These are phyloP conservation scores for Troides aeacus DNA, from an alignment of 2,888 invertebrate genomes.

Conservation along the genomic window DNA sequence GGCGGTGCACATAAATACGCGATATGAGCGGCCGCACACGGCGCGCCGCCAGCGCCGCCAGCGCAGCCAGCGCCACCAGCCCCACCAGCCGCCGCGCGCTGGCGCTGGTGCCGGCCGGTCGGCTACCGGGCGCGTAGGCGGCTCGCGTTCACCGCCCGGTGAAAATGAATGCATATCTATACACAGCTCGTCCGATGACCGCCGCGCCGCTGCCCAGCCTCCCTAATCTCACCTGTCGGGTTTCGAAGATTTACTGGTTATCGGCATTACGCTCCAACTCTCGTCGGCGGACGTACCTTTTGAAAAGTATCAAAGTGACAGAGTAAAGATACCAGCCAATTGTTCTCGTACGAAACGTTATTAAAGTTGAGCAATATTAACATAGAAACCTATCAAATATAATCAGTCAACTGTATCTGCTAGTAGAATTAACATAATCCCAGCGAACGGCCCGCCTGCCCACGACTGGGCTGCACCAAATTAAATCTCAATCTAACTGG, in stretches of 20 bases:
- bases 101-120: neutral
- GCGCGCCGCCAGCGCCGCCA: constrained; percentile 43
- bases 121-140: no score
- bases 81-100: neutral
- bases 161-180: no score
- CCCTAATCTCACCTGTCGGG: constrained; percentile 12
- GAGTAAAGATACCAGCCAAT: no score
- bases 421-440: constrained; percentile 2
- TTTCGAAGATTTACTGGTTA: constrained; percentile 7
- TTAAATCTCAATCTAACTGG: constrained; percentile 28
- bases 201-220: constrained; percentile 5
- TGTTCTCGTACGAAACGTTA: no score
- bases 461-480: constrained; percentile 10
- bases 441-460: neutral
- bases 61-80: neutral
- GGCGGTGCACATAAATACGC: constrained; percentile 73
- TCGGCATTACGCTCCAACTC: no score
- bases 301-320: no score
- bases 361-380: no score
- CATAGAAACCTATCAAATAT: no score
- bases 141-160: no score
- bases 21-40: constrained; percentile 72
- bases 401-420: neutral
- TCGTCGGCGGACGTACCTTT: no score
- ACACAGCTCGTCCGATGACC: neutral